Base-by-base conservation (phyloP, 2,888 invertebrate species). In the Empis livida region DNA sequence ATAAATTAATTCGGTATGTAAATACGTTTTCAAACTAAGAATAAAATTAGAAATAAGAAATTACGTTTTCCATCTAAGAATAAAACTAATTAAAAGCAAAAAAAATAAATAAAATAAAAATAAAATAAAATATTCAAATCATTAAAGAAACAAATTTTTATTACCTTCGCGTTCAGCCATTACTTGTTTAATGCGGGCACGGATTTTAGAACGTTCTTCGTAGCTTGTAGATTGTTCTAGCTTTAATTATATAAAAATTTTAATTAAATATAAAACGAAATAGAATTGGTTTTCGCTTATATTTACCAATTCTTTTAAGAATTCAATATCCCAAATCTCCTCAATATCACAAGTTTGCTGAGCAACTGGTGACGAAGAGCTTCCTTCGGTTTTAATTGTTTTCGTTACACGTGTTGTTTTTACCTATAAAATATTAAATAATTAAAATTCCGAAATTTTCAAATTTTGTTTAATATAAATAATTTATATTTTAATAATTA, bases 81-180 rank as follows among this genome's bases (percentile, higher is more conserved):
- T 27, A 27, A 27, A 6, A 6, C 2, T 27, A 27, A 27, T 27
- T 27, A 27, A 27, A 27, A 27, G 23, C 23, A 27, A 27, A 8
- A 27, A 27, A 27, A 5, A 20, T 20, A 20, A 20, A 5, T 20
- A 6, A 20, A 20, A 20, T 20, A n/a, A n/a, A n/a, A n/a, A n/a
- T n/a, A n/a, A n/a, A n/a, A n/a, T n/a, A n/a, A n/a, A n/a, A n/a
- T n/a, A n/a, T n/a, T 20, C 6, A 20, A 5, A 20, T 5, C 20
- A 20, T 8, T 8, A 6, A 6, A 27, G 23, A 27, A 27, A 27
- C 23, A 27, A 8, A 8, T 27, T 27, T 27, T 27, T 23, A 42
- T 60, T 74, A 90, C 90, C 88, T 82, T 85, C 84, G 70, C 84
- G 82, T 73, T 85, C 85, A 61, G 88, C 87, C 81, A 89, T 84